phyloP scores from a whole-genome alignment of 2,888 invertebrate species.

The Ecdyonurus torrentis region DNA sequence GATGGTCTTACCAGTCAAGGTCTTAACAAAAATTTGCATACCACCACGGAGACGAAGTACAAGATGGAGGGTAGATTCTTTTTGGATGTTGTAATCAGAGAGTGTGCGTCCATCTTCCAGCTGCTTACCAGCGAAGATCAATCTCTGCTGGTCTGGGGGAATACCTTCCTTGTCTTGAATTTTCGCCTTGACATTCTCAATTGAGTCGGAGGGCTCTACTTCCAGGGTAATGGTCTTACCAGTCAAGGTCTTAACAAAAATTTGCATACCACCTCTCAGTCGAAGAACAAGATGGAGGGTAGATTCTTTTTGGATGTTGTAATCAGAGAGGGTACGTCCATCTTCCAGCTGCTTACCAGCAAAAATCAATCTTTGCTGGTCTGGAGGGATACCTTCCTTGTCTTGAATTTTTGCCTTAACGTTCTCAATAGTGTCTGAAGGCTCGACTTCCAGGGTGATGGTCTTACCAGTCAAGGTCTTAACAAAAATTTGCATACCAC shows the following conservation, averaged over 20 bases:
- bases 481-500: constrained; percentile 46
- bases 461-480: constrained; percentile 37
- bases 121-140: constrained; percentile 26
- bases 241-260: constrained; percentile 33
- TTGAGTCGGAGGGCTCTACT: constrained; percentile 29
- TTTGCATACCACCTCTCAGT: constrained; percentile 43
- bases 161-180: constrained; percentile 29
- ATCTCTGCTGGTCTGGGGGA: constrained; percentile 28
- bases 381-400: constrained; percentile 27
- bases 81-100: constrained; percentile 39
- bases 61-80: constrained; percentile 37
- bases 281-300: constrained; percentile 38
- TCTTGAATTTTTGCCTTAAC: constrained; percentile 31
- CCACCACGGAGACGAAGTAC: constrained; percentile 43
- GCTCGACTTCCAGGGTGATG: constrained; percentile 31
- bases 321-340: constrained; percentile 36
- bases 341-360: constrained; percentile 40
- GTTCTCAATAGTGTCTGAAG: constrained; percentile 35
- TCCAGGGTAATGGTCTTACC: constrained; percentile 31
- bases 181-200: constrained; percentile 32
- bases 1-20: constrained; percentile 40
- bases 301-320: constrained; percentile 39
- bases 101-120: constrained; percentile 32
- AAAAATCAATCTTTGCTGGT: constrained; percentile 34
- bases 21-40: constrained; percentile 45